Evolutionary conservation across 1,140 invertebrate species (phyloP), one percentile per base, ranked within the genome.

Genomic region (Phymastichus coffea): DNA sequence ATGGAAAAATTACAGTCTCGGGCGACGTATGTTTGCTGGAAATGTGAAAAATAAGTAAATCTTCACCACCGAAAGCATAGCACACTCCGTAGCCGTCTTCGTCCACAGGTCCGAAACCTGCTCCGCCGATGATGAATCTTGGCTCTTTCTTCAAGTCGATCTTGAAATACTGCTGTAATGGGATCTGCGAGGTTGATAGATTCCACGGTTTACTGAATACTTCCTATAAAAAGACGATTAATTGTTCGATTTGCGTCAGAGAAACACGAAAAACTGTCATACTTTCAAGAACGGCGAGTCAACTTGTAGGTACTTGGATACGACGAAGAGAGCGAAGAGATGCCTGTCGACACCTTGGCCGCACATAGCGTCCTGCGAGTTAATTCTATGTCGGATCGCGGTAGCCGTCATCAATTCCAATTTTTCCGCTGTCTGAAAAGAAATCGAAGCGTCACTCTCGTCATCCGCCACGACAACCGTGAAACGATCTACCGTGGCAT

Each of bases 21-120:
- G 86, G 80, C 63, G 92, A 97, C 67, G 88, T 93, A 65, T 85
- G 87, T 79, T 99, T 99, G 73, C 92, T 94, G 9, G 95, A 98
- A 68, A 99, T 91, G 77, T 99, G 97, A 83, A 99, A 99, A 81
- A 98, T 98, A 35, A 99, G 74, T 17, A 90, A 82, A 81, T 99
- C 87, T 83, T 99, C 97, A 46, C 97, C 96, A 58, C 94, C 95
- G 69, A 99, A 94, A 61, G 99, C 97, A 73, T 99, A 99, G 1
- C 94, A 98, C 2, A 99, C 96, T 40, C 97, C 97, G 79, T 99
- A 99, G 30, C 97, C 96, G 81, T 98, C 94, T 81, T 99, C 95
- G 17, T 96, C 95, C 4, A 95, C 97, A 2, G 97, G 97, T 1
- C 97, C 97, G 82, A 99, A 99, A 43, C 97, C 97, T 43, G 97